phyloP scores from a whole-genome alignment of 2,888 invertebrate species.

The Steinernema carpocapsae region DNA sequence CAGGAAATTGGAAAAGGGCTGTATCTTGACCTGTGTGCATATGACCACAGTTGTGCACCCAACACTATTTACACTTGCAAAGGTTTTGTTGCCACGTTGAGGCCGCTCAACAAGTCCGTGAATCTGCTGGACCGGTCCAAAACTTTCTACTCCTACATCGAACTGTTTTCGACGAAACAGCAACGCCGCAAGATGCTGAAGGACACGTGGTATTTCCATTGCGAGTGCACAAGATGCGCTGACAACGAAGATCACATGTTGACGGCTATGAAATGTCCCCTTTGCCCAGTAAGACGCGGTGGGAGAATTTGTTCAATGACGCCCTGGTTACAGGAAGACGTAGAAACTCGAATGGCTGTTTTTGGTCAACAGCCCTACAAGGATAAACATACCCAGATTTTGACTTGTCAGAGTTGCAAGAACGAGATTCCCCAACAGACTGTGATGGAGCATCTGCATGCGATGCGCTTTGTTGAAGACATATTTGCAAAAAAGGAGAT shows the following conservation, averaged over 20 bases:
- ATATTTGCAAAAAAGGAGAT: conserved; percentile 48
- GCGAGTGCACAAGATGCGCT: conserved; percentile 65
- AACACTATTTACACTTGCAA: conserved; percentile 67
- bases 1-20: conserved; percentile 68
- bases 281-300: conserved; percentile 47
- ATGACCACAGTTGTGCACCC: conserved; percentile 68
- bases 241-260: conserved; percentile 63
- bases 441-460: conserved; percentile 50
- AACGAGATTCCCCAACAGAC: conserved; percentile 43
- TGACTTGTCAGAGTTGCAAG: conserved; percentile 52
- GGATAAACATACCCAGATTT: conserved; percentile 46
- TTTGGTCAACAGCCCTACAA: conserved; percentile 53
- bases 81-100: conserved; percentile 61
- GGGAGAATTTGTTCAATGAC: neutral
- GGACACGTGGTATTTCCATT: conserved; percentile 68
- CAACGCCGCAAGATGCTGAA: conserved; percentile 60
- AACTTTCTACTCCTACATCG: conserved; percentile 68
- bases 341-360: conserved; percentile 35
- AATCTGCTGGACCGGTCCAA: conserved; percentile 57
- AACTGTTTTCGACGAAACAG: conserved; percentile 55
- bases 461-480: conserved; percentile 57
- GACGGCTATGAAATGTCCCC: conserved; percentile 61
- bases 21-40: conserved; percentile 68
- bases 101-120: conserved; percentile 56
- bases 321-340: conserved; percentile 25